Conservation (phyloP, 2,888 invertebrate genomes). For the Sipha maydis region DNA sequence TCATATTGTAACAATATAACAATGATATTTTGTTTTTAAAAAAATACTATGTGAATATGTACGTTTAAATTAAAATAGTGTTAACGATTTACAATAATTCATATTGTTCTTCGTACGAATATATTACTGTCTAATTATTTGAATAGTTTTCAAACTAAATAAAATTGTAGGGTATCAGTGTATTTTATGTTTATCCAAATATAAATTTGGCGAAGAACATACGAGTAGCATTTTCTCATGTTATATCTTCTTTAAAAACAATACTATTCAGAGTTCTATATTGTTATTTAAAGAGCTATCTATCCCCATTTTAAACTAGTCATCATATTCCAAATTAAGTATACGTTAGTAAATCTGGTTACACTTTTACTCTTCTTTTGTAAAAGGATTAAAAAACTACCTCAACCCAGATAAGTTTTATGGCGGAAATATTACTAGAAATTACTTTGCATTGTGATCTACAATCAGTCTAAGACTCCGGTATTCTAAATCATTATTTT, state of each 20-base stretch:
- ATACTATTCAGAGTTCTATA: background rate
- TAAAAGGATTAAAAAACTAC: slow-evolving; percentile 16
- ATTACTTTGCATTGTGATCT: slow-evolving; percentile 21
- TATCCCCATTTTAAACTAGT: background rate
- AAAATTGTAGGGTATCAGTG: background rate
- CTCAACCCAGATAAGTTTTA: background rate
- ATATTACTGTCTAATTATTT: background rate
- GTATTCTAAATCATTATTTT: slow-evolving; percentile 6
- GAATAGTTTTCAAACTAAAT: background rate
- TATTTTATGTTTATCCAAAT: background rate
- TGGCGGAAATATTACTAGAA: slow-evolving; percentile 11
- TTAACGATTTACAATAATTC: background rate
- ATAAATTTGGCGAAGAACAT: background rate
- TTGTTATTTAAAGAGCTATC: background rate
- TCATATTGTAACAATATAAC: background rate
- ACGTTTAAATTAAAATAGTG: background rate
- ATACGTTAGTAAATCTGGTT: slow-evolving; percentile 29
- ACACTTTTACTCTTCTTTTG: slow-evolving; percentile 45
- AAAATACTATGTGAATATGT: background rate
- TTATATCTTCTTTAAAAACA: background rate
- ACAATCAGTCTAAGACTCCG: background rate
- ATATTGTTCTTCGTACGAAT: background rate
- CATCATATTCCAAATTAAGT: slow-evolving; percentile 10
- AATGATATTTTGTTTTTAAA: background rate
- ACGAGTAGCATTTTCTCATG: background rate